Base-by-base conservation (phyloP, 2,797 vertebrate species). In the Hybognathus amarus region DNA sequence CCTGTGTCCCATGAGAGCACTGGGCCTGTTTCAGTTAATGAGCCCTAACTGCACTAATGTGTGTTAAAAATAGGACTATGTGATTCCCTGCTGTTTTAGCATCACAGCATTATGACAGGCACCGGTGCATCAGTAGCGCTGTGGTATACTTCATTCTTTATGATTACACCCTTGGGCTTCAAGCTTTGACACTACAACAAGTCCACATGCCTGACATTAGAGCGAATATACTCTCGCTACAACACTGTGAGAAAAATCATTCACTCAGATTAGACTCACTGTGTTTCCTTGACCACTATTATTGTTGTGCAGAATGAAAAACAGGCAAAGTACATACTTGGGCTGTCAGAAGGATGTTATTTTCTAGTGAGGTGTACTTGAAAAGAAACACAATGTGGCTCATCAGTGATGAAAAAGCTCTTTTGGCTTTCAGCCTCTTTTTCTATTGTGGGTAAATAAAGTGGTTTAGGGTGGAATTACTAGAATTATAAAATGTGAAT, bases 21-120 rank as follows among this genome's bases (percentile, higher is more conserved):
- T 33, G 33, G 77, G 75, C 59, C 33, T 73, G 69, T 87, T 76
- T 86, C 69, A 82, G 83, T 85, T 87, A 86, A 87, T 79, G 78
- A 85, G 54, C 68, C 77, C 73, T 64, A 74, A 83, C 79, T 87
- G 47, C 17, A 24, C 67, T 83, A 85, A 86, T 86, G 77, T 79
- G 82, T 77, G 71, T 80, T 81, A 47, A 87, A 87, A 84, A 85
- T 79, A 79, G 67, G 27, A 79, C 52, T 74, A 38, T 77, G 77
- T 56, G 42, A 61, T 66, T 85, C 30, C 52, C 68, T 38, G 73
- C 69, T 84, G 59, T 68, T 73, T 83, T 74, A 85, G 61, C 45
- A 40, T 74, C 77, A 47, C 50, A 36, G 64, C 38, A 33, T 78
- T 76, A 45, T 85, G 85, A 82, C 78, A 83, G 73, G 64, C 79